Evolutionary conservation across 92 coral and sea anemone genomes (phyloP), one percentile per base, ranked within the genome.

Genomic region (Palythoa grandiflora): DNA sequence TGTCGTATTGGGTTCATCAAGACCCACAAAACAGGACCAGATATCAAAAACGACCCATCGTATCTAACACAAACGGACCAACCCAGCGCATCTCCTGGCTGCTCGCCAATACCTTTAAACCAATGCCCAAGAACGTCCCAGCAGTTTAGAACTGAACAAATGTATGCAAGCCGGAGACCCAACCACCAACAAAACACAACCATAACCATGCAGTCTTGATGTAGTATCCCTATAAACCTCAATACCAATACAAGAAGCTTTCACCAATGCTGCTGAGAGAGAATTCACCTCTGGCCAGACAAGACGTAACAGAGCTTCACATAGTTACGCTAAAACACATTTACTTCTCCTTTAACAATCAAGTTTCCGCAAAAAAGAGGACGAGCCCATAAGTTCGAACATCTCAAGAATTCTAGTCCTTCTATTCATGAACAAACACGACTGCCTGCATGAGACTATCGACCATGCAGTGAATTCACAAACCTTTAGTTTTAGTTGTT

Each of bases 191-290:
- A 73, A 60, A 10, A 13, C 39, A 52, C 14, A 68, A 35, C 89
- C 92, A 6, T 92, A 92, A 37, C 94, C 92, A n/a, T 88, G 71
- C 83, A 91, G 93, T 74, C 87, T 91, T 38, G 93, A 88, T 50
- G 87, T 87, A 53, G 93, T 88, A 60, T 83, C 89, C 61, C 39
- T 89, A 2, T 88, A 91, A 51, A 88, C 87, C 3, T 88, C 94
- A 40, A 80, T 90, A 1, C 90, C 90, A 0, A 55, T 73, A 9
- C 68, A 73, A 40, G 94, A 91, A 59, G 94, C 91, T 28, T 51
- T 15, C 13, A 12, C 19, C 37, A 88, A 88, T 36, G 63, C 80
- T 1, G 16, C 63, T 2, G 40, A 37, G 9, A 88, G 74, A 39
- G 70, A 47, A 36, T 57, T 73, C 7, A 8, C 28, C 28, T 28